Base-by-base conservation (phyloP, 2,888 invertebrate genomes). In the Leptinotarsa rubiginosa region DNA sequence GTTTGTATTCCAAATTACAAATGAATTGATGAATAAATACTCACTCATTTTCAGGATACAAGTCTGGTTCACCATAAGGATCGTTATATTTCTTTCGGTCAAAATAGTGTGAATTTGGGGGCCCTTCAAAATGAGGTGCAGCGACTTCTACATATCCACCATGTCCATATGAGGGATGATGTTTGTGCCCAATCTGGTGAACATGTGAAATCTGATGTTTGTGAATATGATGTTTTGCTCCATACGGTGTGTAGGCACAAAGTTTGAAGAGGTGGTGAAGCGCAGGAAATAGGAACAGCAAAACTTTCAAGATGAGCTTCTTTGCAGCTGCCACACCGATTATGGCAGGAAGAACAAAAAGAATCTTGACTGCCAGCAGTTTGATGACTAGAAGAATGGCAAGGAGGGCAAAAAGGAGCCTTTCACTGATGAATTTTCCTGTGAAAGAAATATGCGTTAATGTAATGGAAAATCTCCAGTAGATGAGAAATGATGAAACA, bases 291-390 rank as follows among this genome's bases (percentile, higher is more conserved):
- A 96, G 84, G 89, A 96, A 96, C 25, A 96, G 90, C 16, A 96
- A 87, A 69, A 95, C 88, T 85, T 96, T 96, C 62, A 96, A 89
- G 83, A 96, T 90, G 82, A 96, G 89, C 86, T 96, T 96, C 88
- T 96, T 96, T 3, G 96, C 96, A 0, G 95, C 92, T 1, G 93
- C 93, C 20, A 95, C 92, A 2, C 96, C 96, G 80, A 96, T 91
- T 67, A 96, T 88, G 67, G 95, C 87, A 0, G 96, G 96, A 76
- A 95, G 88, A 22, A 96, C 89, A 89, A 96, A 95, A 84, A 96
- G 90, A 77, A 95, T 88, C 88, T 95, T 95, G 81, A 95, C 88
- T 77, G 94, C 95, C 79, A 96, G 92, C 76, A 96, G 89, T 85
- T 95, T 95, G 72, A 96, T 90, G 65, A 96, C 92, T 69, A 96